These are phyloP conservation scores for Epistrophella euchroma DNA, from an alignment of 2,888 invertebrate species.

Conservation along the genomic window DNA sequence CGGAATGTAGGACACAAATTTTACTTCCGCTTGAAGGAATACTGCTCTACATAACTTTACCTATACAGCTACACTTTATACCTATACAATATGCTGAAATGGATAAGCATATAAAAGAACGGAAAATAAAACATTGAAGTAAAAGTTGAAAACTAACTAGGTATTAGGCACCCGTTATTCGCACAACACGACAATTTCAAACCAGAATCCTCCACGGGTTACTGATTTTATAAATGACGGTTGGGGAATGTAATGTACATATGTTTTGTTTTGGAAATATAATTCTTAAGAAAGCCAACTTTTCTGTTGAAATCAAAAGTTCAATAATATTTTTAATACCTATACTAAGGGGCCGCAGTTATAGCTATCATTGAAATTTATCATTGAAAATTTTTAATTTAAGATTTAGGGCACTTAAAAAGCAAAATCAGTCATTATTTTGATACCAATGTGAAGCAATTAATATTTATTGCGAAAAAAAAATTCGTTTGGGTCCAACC, in stretches of 20 bases:
- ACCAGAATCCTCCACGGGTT: conserved; percentile 38
- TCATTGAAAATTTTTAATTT: too few species aligned
- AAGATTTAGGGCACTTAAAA: too few species aligned
- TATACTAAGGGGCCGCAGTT: too few species aligned
- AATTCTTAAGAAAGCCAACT: not conserved
- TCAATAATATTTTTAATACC: too few species aligned
- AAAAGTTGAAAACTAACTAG: conserved; percentile 59
- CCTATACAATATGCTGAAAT: not conserved
- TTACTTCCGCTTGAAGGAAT: conserved; percentile 38
- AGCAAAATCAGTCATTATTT: too few species aligned
- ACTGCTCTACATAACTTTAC: not conserved
- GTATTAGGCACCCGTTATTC: conserved; percentile 54
- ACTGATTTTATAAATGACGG: conserved; percentile 5
- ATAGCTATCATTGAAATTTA: too few species aligned
- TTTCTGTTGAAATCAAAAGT: not conserved
- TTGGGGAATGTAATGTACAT: conserved; percentile 14
- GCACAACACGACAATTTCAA: conserved; percentile 58
- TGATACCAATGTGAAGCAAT: too few species aligned
- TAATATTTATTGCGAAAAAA: too few species aligned
- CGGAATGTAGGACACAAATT: conserved; percentile 36
- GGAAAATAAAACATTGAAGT: not conserved
- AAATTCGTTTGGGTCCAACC: too few species aligned
- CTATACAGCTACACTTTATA: not conserved
- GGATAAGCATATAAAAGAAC: not conserved
- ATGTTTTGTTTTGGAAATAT: not conserved